Conservation (phyloP, 2,797 vertebrate genomes). For the Momotus momota region DNA sequence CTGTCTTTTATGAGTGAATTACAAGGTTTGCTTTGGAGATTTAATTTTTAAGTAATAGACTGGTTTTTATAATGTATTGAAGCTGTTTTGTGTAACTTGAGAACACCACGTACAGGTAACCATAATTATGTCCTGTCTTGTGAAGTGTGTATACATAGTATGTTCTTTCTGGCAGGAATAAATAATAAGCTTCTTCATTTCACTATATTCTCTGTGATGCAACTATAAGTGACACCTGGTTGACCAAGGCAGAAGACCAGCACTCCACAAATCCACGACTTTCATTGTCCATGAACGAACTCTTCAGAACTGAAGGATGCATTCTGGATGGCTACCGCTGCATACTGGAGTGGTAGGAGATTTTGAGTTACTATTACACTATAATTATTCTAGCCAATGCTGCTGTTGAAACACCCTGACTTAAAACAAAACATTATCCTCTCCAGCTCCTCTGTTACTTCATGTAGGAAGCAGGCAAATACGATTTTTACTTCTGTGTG, state of each 20-base stretch:
- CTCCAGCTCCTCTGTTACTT: background rate
- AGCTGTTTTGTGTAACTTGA: background rate
- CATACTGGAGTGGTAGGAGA: background rate
- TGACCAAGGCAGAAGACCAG: background rate
- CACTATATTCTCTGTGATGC: slow-evolving; percentile 10
- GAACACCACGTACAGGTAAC: background rate
- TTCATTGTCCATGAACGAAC: accelerated
- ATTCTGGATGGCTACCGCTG: background rate
- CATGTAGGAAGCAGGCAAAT: background rate
- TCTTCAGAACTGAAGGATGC: background rate
- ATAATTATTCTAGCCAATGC: background rate
- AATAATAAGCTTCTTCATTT: slow-evolving; percentile 20
- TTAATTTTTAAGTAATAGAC: background rate
- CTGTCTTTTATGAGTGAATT: background rate
- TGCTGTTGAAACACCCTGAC: background rate
- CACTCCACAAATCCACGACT: background rate
- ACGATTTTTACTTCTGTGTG: background rate
- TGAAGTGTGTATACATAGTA: background rate
- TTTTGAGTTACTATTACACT: background rate
- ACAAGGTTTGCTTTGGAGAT: background rate
- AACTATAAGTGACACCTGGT: background rate
- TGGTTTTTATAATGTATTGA: background rate
- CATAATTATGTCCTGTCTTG: background rate
- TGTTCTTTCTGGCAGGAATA: background rate
- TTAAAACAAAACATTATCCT: background rate